A percentile compares a stretch with the other conserved stretches of the same genome.
phyloP scores from a whole-genome alignment of 2,888 invertebrate genomes.

The Tolmerus cingulatus region DNA sequence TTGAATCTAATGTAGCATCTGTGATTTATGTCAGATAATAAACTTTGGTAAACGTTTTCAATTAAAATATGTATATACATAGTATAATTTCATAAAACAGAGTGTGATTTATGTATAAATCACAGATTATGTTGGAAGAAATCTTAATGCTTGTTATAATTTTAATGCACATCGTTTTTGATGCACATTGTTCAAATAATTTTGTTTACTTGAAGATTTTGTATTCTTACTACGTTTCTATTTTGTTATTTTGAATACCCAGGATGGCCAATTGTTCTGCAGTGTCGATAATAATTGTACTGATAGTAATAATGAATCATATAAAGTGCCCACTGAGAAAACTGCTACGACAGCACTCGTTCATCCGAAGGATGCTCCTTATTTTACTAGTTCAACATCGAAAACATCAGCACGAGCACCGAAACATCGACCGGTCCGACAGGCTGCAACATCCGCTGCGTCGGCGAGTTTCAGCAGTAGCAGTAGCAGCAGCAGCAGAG shows the following conservation, averaged over 20 bases:
- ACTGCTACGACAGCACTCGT: slow-evolving; percentile 28
- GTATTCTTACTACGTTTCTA: slow-evolving; percentile 22
- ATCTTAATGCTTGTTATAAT: neutral
- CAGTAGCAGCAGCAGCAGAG: neutral
- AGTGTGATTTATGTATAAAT: neutral
- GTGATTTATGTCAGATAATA: neutral
- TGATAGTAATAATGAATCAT: slow-evolving; percentile 50
- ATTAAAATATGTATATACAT: neutral
- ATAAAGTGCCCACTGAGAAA: slow-evolving; percentile 48
- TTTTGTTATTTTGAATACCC: slow-evolving; percentile 31
- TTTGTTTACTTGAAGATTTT: neutral
- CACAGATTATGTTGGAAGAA: neutral
- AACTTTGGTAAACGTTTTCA: neutral
- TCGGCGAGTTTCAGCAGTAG: neutral
- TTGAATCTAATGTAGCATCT: neutral
- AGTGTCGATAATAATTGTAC: slow-evolving; percentile 52
- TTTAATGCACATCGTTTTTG: slow-evolving; percentile 16
- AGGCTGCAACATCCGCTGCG: slow-evolving; percentile 1
- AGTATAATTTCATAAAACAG: neutral
- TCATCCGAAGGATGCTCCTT: slow-evolving; percentile 44
- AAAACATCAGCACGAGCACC: slow-evolving; percentile 50
- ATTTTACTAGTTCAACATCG: slow-evolving; percentile 48
- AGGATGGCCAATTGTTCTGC: slow-evolving; percentile 52
- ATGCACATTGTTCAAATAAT: slow-evolving; percentile 20
- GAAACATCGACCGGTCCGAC: slow-evolving; percentile 45